Evolutionary conservation across 2,888 invertebrate genomes (phyloP), one percentile per base, ranked within the genome.

Genomic region (Brenthis hecate): DNA sequence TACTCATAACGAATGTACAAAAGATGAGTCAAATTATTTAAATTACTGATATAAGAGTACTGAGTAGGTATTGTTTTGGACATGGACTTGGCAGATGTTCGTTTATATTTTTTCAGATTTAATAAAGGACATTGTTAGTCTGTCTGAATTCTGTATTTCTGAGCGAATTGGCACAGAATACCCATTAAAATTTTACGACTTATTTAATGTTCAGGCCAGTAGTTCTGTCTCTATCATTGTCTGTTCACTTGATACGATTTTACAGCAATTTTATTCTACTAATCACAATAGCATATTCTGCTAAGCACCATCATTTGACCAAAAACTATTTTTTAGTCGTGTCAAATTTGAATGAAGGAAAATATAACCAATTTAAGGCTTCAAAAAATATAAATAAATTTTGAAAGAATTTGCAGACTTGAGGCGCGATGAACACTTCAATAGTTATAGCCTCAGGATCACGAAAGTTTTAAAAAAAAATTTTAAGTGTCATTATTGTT

Each of bases 401-500:
- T 28, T 28, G 11, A 50, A 60, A 28, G 28, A 43, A 28, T 28
- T 28, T 43, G 36, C 2, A 43, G 11, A 43, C 36, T 43, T 43
- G 36, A 1, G 11, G 11, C 36, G 36, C 36, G 36, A 2, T 43
- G 8, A 43, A 43, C 6, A 36, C 8, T 36, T 36, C 54, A 43
- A 68, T 64, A 65, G 56, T 43, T 62, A 72, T 69, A 82, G 87
- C 87, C 87, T 87, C 83, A 84, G 68, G 70, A 72, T 62, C 86
- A 70, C 48, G 88, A 78, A 76, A 77, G 81, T 83, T 84, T 84
- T 88, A 50, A 79, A 78, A 69, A 87, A 85, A 6, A 75, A 68
- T 88, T 83, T 86, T 89, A 50, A 81, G 80, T 73, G 84, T 85
- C 88, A 88, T 85, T 72, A 51, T 66, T 72, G 79, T 75, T 72